Base-by-base conservation (phyloP, 2,888 invertebrate species). In the Campoplex nolae region DNA sequence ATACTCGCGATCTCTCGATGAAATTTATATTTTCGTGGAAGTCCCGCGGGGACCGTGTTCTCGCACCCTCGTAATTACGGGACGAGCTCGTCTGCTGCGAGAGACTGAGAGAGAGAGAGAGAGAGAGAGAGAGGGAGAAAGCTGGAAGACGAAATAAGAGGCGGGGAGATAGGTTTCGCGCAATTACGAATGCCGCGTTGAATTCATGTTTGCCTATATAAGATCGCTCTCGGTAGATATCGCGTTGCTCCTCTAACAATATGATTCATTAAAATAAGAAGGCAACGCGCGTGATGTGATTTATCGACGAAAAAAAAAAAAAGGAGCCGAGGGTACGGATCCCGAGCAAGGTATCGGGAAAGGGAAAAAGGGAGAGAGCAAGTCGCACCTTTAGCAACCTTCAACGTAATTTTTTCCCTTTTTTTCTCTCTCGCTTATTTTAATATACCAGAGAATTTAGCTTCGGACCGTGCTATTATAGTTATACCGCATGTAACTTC, bases 11-110 rank as follows among this genome's bases (percentile, higher is more conserved):
- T 54, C 70, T 84, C 76, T 71, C 74, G 79, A 86, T 85, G 68
- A 82, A 84, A 88, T 88, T 88, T 86, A 88, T 86, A 88, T 81
- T 84, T 86, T 86, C 86, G 77, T 86, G 80, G 81, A 86, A 86
- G 86, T 74, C 76, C 68, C 75, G 58, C 35, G 56, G 13, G 71
- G 62, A 48, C 42, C 74, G 32, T 70, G 68, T 71, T 78, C 84
- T 86, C 84, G 83, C 86, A 78, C 86, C 84, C 86, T 86, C 45
- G 86, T 86, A 86, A 86, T 86, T 86, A 77, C 70, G 23, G 58
- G 16, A 18, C 7, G 28, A 68, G 73, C 35, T 42, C 23, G 23
- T 73, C 78, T 78, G 58, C 23, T 56, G 18, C 54, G 58, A 35
- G 11, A 51, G 18, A 6, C 13, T 16, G 38, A 51, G 28, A 16